Base-by-base conservation (phyloP, 1,140 invertebrate genomes). In the Riptortus pedestris region DNA sequence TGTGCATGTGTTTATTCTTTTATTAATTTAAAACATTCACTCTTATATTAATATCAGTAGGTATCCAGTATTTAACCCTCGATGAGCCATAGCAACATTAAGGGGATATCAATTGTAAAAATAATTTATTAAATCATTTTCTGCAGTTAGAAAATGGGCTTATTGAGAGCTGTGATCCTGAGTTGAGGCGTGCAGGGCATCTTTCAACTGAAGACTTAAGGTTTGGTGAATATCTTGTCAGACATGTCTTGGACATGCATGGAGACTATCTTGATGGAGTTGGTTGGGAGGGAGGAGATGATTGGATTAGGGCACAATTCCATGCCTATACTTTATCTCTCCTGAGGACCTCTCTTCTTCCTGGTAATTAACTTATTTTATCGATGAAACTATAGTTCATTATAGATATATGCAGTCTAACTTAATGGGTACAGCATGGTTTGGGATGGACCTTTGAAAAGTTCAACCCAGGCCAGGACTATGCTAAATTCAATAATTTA, bases 281-380 rank as follows among this genome's bases (percentile, higher is more conserved):
- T 55, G 86, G 83, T 31, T 93, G 88, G 87, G 90, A 93, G 77
- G 93, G 93, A 18, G 89, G 90, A 27, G 91, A 96, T 72, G 88
- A 94, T 69, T 98, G 96, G 96, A 87, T 98, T 45, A 78, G 96
- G 68, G 85, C 91, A 43, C 95, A 98, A 74, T 98, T 98, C 76
- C 85, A 87, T 68, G 84, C 88, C 55, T 99, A 98, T 74, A 80
- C 97, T 45, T 78, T 96, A 64, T 91, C 90, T 68, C 77, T 98
- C 31, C 72, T 98, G 62, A 80, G 89, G 66, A 91, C 90, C 20
- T 87, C 88, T 20, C 76, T 91, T 59, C 78, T 88, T 64, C 83
- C 84, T 74, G 88, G 86, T 88, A 75, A 72, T 16, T 66, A 55
- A 26, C 5, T 55, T 55, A 7, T 20, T 20, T 47, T 45, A 45